These are phyloP conservation scores for Heteromyza rotundicornis DNA, from an alignment of 2,888 invertebrate genomes.

Conservation along the genomic window DNA sequence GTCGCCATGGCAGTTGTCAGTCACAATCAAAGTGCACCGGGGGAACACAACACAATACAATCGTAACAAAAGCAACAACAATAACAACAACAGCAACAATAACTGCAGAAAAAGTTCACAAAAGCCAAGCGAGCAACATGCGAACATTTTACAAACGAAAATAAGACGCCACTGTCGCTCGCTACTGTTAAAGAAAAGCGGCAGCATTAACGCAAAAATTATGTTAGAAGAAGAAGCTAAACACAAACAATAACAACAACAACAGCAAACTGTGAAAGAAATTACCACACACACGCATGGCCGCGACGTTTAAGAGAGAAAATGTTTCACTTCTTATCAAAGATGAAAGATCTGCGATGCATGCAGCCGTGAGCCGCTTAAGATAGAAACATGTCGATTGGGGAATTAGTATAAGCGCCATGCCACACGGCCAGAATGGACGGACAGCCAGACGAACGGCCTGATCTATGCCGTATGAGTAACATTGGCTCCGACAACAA, in stretches of 20 bases:
- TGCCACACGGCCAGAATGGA: conserved; percentile 30
- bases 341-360: not conserved
- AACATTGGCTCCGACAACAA: not conserved
- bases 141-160: too few species aligned
- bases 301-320: not conserved
- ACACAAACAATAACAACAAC: conserved; percentile 1
- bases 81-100: not conserved
- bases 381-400: conserved; percentile 59
- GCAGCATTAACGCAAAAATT: too few species aligned
- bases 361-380: conserved; percentile 42
- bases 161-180: too few species aligned
- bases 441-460: not conserved
- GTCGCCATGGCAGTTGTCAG: conserved; percentile 53
- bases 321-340: conserved; percentile 1
- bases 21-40: conserved; percentile 54
- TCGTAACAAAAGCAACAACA: conserved; percentile 18
- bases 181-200: too few species aligned
- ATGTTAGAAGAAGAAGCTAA: too few species aligned
- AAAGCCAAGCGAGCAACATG: too few species aligned
- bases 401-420: conserved; percentile 58
- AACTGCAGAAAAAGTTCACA: too few species aligned
- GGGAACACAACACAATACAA: not conserved
- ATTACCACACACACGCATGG: not conserved
- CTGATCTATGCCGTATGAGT: too few species aligned
- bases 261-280: too few species aligned